These are phyloP conservation scores for Talpa occidentalis DNA, from an alignment of 2,113 vertebrate genomes.

Conservation along the genomic window DNA sequence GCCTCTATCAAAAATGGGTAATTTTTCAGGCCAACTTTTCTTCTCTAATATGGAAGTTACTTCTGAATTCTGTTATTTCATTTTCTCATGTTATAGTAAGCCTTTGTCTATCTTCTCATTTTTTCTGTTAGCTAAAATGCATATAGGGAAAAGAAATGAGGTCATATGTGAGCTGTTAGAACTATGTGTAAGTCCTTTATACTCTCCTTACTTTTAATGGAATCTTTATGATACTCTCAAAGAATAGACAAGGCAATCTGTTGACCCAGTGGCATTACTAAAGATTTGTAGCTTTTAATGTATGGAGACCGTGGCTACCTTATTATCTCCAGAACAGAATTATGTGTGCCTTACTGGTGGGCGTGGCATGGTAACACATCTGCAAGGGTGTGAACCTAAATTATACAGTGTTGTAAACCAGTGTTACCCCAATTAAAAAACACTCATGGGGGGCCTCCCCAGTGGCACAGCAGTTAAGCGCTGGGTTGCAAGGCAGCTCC, in stretches of 20 bases:
- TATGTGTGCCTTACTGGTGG: no score
- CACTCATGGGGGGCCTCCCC: no score
- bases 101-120: conserved; percentile 14
- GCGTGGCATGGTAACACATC: no score
- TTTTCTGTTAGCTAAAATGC: background rate
- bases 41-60: background rate
- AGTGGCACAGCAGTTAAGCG: no score
- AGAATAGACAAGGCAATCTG: conserved; percentile 12
- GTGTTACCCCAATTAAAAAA: no score
- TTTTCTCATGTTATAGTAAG: background rate
- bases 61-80: background rate
- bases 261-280: background rate
- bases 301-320: background rate
- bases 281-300: background rate
- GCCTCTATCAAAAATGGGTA: conserved; percentile 12
- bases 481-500: no score
- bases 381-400: background rate
- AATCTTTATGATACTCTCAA: background rate
- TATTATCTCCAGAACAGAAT: background rate
- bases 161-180: background rate
- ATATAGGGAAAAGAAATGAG: background rate
- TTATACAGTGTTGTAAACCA: no score
- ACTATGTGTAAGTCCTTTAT: conserved; percentile 1
- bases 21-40: background rate
- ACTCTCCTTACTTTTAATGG: conserved; percentile 9